A percentile compares a stretch with the other conserved stretches of the same genome.
These are phyloP conservation scores for Ammospiza nelsoni DNA, from an alignment of 2,113 vertebrate species.

Conservation along the genomic window DNA sequence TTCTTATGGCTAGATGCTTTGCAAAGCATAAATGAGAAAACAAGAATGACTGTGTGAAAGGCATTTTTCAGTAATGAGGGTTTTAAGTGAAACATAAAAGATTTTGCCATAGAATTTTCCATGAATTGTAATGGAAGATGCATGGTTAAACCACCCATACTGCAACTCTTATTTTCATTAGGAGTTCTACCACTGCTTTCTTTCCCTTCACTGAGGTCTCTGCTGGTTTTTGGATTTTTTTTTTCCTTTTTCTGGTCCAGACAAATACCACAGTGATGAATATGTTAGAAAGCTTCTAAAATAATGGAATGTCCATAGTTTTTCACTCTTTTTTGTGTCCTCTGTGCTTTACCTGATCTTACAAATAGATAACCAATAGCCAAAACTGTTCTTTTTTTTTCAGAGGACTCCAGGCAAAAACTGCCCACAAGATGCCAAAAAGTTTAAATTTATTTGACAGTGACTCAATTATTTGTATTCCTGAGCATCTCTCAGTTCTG, in stretches of 20 bases:
- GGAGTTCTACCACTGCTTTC: not conserved
- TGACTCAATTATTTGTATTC: not conserved
- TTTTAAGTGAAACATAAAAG: not conserved
- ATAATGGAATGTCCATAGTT: not conserved
- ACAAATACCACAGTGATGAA: not conserved
- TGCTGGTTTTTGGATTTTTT: not conserved
- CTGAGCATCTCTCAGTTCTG: not conserved
- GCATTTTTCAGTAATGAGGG: not conserved
- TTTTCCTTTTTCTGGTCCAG: not conserved
- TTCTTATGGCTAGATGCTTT: not conserved
- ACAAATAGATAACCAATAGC: not conserved
- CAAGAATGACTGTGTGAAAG: not conserved
- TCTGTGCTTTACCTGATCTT: not conserved
- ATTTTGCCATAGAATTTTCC: not conserved
- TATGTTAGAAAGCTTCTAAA: not conserved
- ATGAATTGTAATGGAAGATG: not conserved
- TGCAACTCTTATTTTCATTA: not conserved
- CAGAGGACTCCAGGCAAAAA: not conserved
- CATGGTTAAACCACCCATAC: not conserved
- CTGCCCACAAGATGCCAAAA: not conserved
- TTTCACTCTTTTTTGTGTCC: fast-evolving
- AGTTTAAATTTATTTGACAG: not conserved
- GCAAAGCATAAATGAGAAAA: not conserved
- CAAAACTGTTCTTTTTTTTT: not conserved
- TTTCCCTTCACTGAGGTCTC: not conserved